phyloP scores from a whole-genome alignment of 2,797 vertebrate genomes.

The Otolemur crassicaudatus region DNA sequence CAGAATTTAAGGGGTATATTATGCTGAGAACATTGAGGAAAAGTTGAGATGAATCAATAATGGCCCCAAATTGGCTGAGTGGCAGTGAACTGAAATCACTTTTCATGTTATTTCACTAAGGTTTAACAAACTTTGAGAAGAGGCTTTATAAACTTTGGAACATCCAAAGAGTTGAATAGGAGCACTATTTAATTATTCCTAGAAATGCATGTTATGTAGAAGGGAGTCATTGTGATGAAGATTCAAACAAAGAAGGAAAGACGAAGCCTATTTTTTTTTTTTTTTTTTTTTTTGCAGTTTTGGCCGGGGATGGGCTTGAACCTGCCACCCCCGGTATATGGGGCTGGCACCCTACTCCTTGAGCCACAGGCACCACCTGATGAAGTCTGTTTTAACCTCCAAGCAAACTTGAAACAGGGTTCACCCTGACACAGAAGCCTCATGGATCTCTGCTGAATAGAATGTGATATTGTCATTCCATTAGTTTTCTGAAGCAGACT shows the following conservation, averaged over 20 bases:
- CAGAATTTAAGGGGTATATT: not conserved
- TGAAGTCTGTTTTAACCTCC: not conserved
- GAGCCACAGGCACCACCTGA: no score
- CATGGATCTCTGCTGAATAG: not conserved
- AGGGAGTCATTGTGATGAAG: not conserved
- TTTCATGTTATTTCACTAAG: constrained; percentile 7
- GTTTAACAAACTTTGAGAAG: not conserved
- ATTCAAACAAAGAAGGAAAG: not conserved
- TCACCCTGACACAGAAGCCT: not conserved
- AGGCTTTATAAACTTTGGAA: not conserved
- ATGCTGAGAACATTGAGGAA: not conserved
- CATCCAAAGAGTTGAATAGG: not conserved
- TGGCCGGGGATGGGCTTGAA: no score
- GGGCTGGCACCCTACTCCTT: no score
- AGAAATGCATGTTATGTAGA: not conserved
- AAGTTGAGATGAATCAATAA: not conserved
- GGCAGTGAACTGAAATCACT: not conserved
- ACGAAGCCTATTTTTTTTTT: not conserved
- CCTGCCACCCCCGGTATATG: no score
- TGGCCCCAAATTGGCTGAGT: not conserved
- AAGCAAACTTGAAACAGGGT: not conserved
- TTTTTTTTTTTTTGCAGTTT: no score
- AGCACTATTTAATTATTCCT: not conserved
- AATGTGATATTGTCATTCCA: not conserved
- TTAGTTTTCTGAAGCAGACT: not conserved